A percentile compares a stretch with the other conserved stretches of the same genome.
Conservation (phyloP, 2,797 vertebrate genomes). For the Nothura maculosa region DNA sequence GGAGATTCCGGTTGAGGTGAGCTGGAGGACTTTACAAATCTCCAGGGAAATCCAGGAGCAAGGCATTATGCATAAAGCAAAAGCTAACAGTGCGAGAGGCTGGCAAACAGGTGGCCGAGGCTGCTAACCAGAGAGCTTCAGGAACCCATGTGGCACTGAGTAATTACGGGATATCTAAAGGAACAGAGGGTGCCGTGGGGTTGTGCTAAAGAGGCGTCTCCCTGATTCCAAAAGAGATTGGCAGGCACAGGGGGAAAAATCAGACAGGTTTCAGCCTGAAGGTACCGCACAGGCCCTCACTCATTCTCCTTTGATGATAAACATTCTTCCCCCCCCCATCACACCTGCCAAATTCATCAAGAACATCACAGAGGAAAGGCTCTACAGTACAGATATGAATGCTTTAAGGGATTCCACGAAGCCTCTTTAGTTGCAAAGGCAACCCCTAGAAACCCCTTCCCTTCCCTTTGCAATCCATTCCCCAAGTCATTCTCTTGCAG, state of each 20-base stretch:
- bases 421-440: conserved; percentile 52
- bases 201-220: conserved; percentile 69
- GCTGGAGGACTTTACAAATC: background rate
- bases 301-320: conserved; percentile 75
- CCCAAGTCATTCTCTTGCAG: background rate
- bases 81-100: background rate
- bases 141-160: background rate
- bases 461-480: conserved; percentile 2
- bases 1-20: conserved; percentile 25
- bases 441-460: conserved; percentile 59
- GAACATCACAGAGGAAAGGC: conserved; percentile 70
- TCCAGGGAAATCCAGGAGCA: background rate
- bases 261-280: conserved; percentile 76
- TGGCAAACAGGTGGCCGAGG: background rate
- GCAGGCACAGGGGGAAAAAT: conserved; percentile 72
- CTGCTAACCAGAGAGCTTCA: background rate
- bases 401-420: conserved; percentile 71
- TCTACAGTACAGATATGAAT: background rate
- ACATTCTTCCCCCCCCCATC: conserved; percentile 11
- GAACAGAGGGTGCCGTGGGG: conserved; percentile 64
- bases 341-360: conserved; percentile 71
- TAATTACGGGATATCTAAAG: background rate
- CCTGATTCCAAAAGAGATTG: conserved; percentile 73
- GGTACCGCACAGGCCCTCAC: conserved; percentile 72
- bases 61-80: background rate